phyloP scores from a whole-genome alignment of 1,140 invertebrate genomes.

The Andrena cerasifolii region DNA sequence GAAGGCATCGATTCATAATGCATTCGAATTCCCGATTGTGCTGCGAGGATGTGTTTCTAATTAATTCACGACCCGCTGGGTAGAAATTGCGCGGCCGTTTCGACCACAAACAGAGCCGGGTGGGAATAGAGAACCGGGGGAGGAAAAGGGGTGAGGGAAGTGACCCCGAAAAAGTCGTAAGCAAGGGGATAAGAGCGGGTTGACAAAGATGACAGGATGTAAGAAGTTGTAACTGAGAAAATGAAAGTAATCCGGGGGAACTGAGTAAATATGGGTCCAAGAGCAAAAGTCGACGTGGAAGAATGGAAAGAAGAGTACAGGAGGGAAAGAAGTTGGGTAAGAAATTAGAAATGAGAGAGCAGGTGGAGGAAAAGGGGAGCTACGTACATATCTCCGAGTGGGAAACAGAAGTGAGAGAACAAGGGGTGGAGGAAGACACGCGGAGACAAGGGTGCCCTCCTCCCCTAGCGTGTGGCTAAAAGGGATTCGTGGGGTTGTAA shows the following conservation, averaged over 20 bases:
- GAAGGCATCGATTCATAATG: constrained; percentile 1
- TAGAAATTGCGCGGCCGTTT: no score
- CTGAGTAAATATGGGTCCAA: not conserved
- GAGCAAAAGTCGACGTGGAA: not conserved
- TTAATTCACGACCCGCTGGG: no score
- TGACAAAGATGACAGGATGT: not conserved
- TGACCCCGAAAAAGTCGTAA: not conserved
- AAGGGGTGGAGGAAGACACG: constrained; percentile 4
- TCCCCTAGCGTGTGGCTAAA: constrained; percentile 37
- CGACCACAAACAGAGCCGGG: no score
- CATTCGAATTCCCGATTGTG: not conserved
- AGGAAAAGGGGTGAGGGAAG: not conserved
- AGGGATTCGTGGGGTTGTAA: constrained; percentile 68
- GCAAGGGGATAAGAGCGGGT: not conserved
- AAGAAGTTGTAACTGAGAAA: not conserved
- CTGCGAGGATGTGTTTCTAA: not conserved
- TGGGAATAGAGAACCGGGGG: not conserved
- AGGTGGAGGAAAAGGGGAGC: not conserved
- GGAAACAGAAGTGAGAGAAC: not conserved
- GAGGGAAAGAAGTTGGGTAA: not conserved
- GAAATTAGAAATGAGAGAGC: constrained; percentile 5
- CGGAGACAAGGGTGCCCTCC: not conserved
- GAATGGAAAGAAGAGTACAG: not conserved
- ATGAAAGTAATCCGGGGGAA: not conserved
- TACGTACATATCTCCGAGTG: not conserved